Base-by-base conservation (phyloP, 2,797 vertebrate species). In the Notolabrus celidotus region DNA sequence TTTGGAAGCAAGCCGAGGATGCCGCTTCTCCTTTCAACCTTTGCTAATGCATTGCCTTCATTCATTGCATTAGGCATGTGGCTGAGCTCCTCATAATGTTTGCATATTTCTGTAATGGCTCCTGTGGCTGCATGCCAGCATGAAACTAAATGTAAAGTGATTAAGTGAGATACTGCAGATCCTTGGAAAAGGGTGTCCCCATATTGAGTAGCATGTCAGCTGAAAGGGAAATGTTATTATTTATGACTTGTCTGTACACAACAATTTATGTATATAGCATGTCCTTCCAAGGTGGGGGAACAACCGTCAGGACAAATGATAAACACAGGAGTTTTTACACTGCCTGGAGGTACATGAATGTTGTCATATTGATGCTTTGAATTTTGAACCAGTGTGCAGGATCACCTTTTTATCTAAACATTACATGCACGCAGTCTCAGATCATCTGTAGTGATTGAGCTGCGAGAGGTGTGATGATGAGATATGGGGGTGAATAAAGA, bases 71-170 rank as follows among this genome's bases (percentile, higher is more conserved):
- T 47, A 52, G 29, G 33, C 78, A 74, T 62, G 39, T 34, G 59
- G 75, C 59, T 49, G 42, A 46, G 5, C 22, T 57, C 22, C 61
- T 77, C 38, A 79, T 80, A 77, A 39, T 79, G 52, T 79, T 79
- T 77, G 75, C 66, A 79, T 82, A 74, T 74, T 81, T 72, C 65
- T 76, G 45, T 84, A 82, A 87, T 86, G 79, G 70, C 57, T 83
- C 61, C 50, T 60, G 51, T 80, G 78, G 82, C 76, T n/a, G 51
- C 68, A 69, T 68, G 80, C 84, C 84, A 83, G 56, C 45, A 67
- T 53, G 34, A 79, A 58, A 68, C 34, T 42, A 55, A 67, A 81
- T 47, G 69, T 74, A 66, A 75, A 39, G 10, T 39, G 45, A 74
- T 36, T 77, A 39, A 68, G 27, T 36, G 34, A 36, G 34, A 10